These are phyloP conservation scores for Peromyscus leucopus DNA, from an alignment of 2,113 vertebrate genomes.

Conservation along the genomic window DNA sequence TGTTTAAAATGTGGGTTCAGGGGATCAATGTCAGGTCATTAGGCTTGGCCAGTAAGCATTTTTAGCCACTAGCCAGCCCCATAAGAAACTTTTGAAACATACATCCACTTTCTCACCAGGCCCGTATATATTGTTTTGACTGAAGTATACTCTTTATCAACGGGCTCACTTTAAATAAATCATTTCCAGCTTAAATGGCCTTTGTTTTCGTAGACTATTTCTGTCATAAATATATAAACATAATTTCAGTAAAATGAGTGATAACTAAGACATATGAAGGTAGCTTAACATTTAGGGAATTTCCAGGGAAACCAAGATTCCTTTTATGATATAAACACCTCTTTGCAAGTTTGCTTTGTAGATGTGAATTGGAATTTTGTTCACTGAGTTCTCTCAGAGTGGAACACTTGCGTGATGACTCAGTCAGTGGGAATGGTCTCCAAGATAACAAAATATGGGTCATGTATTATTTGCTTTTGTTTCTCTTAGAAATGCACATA, in stretches of 20 bases:
- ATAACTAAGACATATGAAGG: background rate
- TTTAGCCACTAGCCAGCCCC: background rate
- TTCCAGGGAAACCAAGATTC: constrained; percentile 43
- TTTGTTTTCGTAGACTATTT: constrained; percentile 23
- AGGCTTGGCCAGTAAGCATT: background rate
- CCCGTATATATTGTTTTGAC: constrained; percentile 12
- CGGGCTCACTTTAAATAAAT: constrained; percentile 27
- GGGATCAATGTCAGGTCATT: background rate
- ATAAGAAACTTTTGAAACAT: background rate
- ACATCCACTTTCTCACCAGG: background rate
- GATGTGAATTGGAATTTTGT: constrained; percentile 32
- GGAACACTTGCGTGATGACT: background rate
- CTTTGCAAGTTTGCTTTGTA: constrained; percentile 2
- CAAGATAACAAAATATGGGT: background rate
- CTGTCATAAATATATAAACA: constrained; percentile 9
- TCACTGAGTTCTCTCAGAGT: background rate
- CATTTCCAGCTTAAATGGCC: constrained; percentile 24
- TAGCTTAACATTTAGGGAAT: constrained; percentile 23
- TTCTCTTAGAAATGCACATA: background rate
- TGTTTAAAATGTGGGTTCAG: background rate
- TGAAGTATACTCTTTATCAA: background rate
- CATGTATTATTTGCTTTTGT: background rate
- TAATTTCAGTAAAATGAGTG: constrained; percentile 54
- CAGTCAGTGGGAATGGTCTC: background rate
- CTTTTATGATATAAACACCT: background rate